phyloP scores from a whole-genome alignment of 2,888 invertebrate species.

The Cheilosia soror region DNA sequence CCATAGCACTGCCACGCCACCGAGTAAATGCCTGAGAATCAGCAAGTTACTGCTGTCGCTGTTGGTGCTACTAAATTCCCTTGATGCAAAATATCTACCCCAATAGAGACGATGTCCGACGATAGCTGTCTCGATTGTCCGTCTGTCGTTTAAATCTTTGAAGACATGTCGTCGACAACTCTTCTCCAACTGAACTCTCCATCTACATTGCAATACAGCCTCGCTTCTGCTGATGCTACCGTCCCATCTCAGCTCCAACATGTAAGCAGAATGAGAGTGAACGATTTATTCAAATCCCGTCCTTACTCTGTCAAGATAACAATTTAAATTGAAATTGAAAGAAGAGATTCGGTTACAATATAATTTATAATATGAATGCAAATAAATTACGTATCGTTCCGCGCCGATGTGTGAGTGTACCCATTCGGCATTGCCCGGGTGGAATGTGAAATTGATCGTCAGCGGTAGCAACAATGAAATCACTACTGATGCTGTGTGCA shows the following conservation, averaged over 20 bases:
- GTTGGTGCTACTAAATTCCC: slow-evolving; percentile 46
- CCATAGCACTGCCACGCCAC: slow-evolving; percentile 54
- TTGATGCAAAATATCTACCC: slow-evolving; percentile 35
- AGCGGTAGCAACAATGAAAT: slow-evolving; percentile 73
- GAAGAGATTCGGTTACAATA: slow-evolving; percentile 84
- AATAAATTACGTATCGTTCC: slow-evolving; percentile 73
- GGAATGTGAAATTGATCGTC: slow-evolving; percentile 71
- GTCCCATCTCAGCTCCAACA: slow-evolving; percentile 54
- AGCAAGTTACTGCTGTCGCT: slow-evolving; percentile 62
- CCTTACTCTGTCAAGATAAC: slow-evolving; percentile 82
- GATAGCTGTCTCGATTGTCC: slow-evolving; percentile 75
- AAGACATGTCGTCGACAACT: slow-evolving; percentile 79
- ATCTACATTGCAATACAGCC: slow-evolving; percentile 39
- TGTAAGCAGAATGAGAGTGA: slow-evolving; percentile 78
- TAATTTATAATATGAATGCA: slow-evolving; percentile 81
- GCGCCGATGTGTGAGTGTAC: slow-evolving; percentile 21
- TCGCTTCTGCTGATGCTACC: slow-evolving; percentile 41
- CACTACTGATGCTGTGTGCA: slow-evolving; percentile 48
- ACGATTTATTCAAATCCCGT: slow-evolving; percentile 81
- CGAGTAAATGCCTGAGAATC: slow-evolving; percentile 50
- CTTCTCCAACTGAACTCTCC: slow-evolving; percentile 75
- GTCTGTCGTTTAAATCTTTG: slow-evolving; percentile 78
- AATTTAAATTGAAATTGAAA: slow-evolving; percentile 84
- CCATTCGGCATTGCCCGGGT: slow-evolving; percentile 45
- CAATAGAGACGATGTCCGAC: slow-evolving; percentile 72